Conservation (phyloP, 2,113 vertebrate genomes). For the Donacobius atricapilla region DNA sequence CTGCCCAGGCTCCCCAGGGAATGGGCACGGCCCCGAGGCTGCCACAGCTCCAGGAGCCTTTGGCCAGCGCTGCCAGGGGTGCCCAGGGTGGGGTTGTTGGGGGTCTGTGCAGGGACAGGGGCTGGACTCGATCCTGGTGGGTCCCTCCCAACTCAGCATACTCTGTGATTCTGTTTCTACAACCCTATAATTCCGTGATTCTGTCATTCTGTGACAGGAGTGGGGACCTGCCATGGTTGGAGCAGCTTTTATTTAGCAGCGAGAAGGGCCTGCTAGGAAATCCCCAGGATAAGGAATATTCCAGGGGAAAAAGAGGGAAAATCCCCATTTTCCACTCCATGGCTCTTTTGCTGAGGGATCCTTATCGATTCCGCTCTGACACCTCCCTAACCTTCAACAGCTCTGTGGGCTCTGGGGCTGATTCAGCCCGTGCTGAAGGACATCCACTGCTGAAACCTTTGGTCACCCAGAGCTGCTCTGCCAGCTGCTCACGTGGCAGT, state of each 20-base stretch:
- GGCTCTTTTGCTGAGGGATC: neutral
- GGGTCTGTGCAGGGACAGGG: rapidly evolving
- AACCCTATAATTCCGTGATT: neutral
- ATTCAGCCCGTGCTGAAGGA: neutral
- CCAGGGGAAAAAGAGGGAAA: neutral
- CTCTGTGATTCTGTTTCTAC: neutral
- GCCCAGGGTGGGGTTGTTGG: neutral
- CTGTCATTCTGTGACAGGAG: neutral
- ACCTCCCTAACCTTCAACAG: neutral
- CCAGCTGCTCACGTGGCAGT: rapidly evolving
- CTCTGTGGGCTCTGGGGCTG: neutral
- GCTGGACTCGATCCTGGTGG: rapidly evolving
- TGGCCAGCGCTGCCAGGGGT: neutral
- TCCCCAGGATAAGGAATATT: neutral
- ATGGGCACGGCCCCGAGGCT: neutral
- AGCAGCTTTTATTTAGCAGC: neutral
- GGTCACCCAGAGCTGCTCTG: neutral
- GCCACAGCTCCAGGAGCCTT: neutral
- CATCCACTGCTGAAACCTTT: rapidly evolving
- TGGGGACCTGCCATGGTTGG: neutral
- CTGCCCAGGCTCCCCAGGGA: neutral
- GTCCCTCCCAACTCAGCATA: rapidly evolving
- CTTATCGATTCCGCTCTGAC: neutral
- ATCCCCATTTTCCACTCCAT: neutral
- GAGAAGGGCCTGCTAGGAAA: neutral